These are phyloP conservation scores for Archaeoteleia sp. DNA, from an alignment of 2,888 invertebrate species.

Conservation along the genomic window DNA sequence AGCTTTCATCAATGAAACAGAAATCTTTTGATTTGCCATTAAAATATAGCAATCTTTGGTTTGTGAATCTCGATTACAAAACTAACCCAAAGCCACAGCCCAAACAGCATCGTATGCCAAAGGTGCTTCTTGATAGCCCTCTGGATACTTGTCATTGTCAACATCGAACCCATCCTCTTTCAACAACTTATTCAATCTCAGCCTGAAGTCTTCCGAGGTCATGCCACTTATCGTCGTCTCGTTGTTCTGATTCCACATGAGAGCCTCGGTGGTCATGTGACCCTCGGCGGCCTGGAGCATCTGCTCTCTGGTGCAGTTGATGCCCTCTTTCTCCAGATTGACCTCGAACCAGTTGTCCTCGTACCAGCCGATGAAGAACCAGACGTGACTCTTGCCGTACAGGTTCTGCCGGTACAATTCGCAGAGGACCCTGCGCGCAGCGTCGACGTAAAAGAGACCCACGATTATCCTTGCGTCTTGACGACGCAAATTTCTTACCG, in stretches of 20 bases:
- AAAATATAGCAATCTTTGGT: constrained; percentile 2
- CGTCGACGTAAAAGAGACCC: constrained; percentile 98
- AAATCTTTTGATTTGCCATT: too few relatives aligned
- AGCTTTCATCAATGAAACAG: too few relatives aligned
- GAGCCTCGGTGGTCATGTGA: constrained; percentile 97
- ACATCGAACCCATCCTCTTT: constrained; percentile 89
- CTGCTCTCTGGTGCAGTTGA: constrained; percentile 94
- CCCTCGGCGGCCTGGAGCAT: constrained; percentile 97
- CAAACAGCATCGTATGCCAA: constrained; percentile 99
- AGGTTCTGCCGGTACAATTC: constrained; percentile 95
- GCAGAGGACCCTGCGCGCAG: constrained; percentile 96
- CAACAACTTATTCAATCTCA: constrained; percentile 87
- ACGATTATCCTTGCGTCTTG: constrained; percentile 99
- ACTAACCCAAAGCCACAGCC: constrained; percentile 94
- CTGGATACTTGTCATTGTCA: constrained; percentile 89
- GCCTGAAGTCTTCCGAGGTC: constrained; percentile 94
- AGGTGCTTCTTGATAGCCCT: constrained; percentile 98
- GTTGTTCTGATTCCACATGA: constrained; percentile 98
- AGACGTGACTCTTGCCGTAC: constrained; percentile 96
- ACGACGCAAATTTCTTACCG: constrained; percentile 93
- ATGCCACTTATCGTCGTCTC: constrained; percentile 96
- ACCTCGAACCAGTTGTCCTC: constrained; percentile 99
- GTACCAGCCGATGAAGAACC: constrained; percentile 99
- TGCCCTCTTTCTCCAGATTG: constrained; percentile 88
- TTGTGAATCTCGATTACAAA: neutral